These are phyloP conservation scores for Alligator sinensis DNA, from an alignment of 2,113 vertebrate species.

Conservation along the genomic window DNA sequence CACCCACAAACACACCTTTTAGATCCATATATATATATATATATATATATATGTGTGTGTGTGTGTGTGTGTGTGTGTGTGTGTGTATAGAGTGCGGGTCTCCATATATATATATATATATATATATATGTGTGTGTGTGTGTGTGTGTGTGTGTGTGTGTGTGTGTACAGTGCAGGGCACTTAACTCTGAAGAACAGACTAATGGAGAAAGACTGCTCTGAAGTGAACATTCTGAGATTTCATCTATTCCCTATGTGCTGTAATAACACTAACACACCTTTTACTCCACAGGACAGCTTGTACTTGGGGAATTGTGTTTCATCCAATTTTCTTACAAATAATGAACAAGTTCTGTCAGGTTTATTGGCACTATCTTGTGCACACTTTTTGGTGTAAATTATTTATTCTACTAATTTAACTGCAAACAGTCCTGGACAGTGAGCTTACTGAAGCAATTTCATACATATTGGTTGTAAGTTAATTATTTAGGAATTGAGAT, in stretches of 20 bases:
- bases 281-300: slow-evolving; percentile 56
- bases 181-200: neutral
- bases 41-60: neutral
- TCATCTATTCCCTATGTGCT: slow-evolving; percentile 45
- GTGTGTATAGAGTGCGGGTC: too few species aligned
- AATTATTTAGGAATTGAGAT: slow-evolving; percentile 83
- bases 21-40: neutral
- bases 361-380: slow-evolving; percentile 75
- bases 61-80: neutral
- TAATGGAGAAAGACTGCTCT: neutral
- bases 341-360: slow-evolving; percentile 72
- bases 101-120: too few species aligned
- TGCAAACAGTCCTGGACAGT: slow-evolving; percentile 73
- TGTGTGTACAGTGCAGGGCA: neutral
- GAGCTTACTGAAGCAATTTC: slow-evolving; percentile 79
- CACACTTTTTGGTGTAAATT: slow-evolving; percentile 79
- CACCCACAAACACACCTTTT: neutral
- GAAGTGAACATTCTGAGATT: slow-evolving; percentile 16
- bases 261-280: slow-evolving; percentile 42
- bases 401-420: slow-evolving; percentile 83
- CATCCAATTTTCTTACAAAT: slow-evolving; percentile 80
- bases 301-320: slow-evolving; percentile 69
- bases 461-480: slow-evolving; percentile 75
- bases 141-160: neutral
- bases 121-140: too few species aligned